phyloP scores from a whole-genome alignment of 1,140 invertebrate genomes.

The Centruroides vittatus region DNA sequence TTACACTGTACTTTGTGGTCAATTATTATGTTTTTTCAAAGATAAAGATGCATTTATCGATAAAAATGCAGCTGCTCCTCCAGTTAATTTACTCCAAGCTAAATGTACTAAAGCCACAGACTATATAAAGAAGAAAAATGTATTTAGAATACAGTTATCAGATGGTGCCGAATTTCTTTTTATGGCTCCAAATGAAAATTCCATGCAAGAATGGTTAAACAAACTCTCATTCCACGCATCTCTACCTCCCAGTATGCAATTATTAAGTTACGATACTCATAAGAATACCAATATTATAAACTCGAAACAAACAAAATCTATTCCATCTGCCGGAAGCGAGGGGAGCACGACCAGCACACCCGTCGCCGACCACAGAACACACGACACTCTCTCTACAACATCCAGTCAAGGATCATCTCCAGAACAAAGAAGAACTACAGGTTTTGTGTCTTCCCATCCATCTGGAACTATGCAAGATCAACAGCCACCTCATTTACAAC shows the following conservation, averaged over 20 bases:
- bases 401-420: constrained; percentile 13
- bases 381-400: constrained; percentile 6
- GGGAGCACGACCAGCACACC: neutral
- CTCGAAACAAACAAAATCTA: constrained; percentile 8
- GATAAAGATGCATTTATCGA: constrained; percentile 79
- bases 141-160: constrained; percentile 68
- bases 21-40: constrained; percentile 95
- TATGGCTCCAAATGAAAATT: constrained; percentile 49
- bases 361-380: neutral
- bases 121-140: constrained; percentile 89
- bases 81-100: constrained; percentile 76
- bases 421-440: constrained; percentile 4
- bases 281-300: constrained; percentile 11
- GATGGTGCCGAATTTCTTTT: constrained; percentile 92
- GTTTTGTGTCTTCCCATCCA: neutral
- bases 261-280: constrained; percentile 49
- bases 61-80: constrained; percentile 70
- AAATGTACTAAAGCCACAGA: constrained; percentile 70
- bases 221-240: constrained; percentile 89
- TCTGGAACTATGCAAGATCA: neutral
- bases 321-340: neutral
- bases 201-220: constrained; percentile 84
- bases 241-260: constrained; percentile 71
- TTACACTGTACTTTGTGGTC: constrained; percentile 90
- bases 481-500: neutral